Evolutionary conservation across 2,888 invertebrate genomes (phyloP).

Genomic region (Galerucella nymphaeae): DNA sequence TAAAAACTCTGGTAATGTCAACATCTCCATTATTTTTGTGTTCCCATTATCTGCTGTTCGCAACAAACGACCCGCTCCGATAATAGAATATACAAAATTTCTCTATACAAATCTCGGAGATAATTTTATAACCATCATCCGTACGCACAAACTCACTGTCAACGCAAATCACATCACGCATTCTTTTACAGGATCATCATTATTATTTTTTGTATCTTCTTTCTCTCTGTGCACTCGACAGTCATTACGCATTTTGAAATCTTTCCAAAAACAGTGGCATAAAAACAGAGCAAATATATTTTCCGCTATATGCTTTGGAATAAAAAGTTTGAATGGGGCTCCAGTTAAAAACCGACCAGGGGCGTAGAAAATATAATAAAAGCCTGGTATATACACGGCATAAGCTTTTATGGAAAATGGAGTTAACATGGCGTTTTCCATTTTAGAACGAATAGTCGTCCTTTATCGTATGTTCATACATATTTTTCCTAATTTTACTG

Average conservation of each 20-base stretch:
- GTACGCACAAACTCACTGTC: constrained; percentile 29
- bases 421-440: no score
- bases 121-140: constrained; percentile 13
- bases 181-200: constrained; percentile 30
- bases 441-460: no score
- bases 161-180: constrained; percentile 30
- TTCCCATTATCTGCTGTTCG: not conserved
- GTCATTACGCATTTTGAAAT: constrained; percentile 38
- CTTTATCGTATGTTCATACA: no score
- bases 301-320: constrained; percentile 27
- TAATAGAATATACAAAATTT: not conserved
- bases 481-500: no score
- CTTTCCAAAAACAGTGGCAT: constrained; percentile 37
- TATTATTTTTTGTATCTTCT: constrained; percentile 32
- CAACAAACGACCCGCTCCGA: not conserved
- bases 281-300: constrained; percentile 37
- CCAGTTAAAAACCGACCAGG: constrained; percentile 21
- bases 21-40: not conserved
- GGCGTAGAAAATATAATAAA: constrained; percentile 20
- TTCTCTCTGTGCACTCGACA: constrained; percentile 30
- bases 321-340: constrained; percentile 26
- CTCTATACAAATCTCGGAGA: not conserved
- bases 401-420: no score
- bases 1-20: not conserved
- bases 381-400: not conserved